Percentiles rank a stretch among this genome's conserved stretches.
Evolutionary conservation across 2,797 vertebrate genomes (phyloP).

Genomic region (Micromesistius poutassou): DNA sequence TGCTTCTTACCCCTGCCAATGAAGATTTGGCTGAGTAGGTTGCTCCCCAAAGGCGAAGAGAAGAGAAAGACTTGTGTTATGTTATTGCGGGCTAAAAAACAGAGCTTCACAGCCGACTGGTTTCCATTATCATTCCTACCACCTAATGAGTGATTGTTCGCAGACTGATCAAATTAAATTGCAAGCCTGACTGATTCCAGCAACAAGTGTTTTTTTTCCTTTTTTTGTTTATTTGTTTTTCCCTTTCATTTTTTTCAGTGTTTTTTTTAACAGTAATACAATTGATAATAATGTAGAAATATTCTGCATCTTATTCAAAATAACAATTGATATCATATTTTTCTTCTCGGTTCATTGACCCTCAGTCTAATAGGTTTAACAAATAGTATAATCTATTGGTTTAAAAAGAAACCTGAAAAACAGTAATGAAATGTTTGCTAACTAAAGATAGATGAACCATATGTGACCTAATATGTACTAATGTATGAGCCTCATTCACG

Average conservation of each 20-base stretch:
- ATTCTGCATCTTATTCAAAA: not conserved
- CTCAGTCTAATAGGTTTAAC: too few species aligned
- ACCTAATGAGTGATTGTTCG: conserved; percentile 93
- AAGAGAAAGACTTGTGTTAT: conserved; percentile 71
- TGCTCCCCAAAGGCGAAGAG: conserved; percentile 64
- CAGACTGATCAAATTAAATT: conserved; percentile 95
- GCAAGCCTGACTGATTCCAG: conserved; percentile 86
- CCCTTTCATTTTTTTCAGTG: not conserved
- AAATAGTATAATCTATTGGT: not conserved
- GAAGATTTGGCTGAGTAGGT: conserved; percentile 75
- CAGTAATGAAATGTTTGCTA: not conserved
- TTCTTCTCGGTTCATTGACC: not conserved
- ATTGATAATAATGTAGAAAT: not conserved
- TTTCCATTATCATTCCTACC: conserved; percentile 82
- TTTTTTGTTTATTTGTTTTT: conserved; percentile 15
- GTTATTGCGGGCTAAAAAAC: conserved; percentile 74
- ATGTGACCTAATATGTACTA: not conserved
- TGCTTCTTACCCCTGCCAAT: conserved; percentile 47
- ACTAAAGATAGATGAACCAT: not conserved
- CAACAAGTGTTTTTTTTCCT: conserved; percentile 86
- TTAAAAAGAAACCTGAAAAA: not conserved
- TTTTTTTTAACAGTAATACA: not conserved
- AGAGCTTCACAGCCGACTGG: conserved; percentile 80
- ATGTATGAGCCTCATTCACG: not conserved
- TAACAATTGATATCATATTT: not conserved